phyloP scores from a whole-genome alignment of 2,113 vertebrate genomes.

The Mobula birostris region DNA sequence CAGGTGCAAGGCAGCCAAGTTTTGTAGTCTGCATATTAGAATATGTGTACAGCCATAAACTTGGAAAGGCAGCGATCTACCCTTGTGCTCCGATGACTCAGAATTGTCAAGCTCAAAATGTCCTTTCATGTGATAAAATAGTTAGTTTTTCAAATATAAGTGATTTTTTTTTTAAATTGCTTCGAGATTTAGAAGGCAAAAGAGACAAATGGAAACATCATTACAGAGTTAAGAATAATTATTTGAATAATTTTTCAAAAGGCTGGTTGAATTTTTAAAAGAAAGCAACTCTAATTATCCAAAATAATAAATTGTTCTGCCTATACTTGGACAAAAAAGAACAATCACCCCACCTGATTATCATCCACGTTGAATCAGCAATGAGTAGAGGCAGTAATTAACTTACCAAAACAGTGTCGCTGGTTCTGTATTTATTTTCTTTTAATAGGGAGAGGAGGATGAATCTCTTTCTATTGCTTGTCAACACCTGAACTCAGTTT shows the following conservation, averaged over 20 bases:
- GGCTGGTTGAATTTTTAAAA: neutral
- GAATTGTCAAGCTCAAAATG: neutral
- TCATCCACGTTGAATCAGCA: neutral
- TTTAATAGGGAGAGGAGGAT: neutral
- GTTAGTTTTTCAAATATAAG: too few relatives aligned
- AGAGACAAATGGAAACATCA: too few relatives aligned
- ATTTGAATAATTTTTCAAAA: neutral
- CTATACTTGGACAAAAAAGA: neutral
- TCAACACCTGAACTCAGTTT: neutral
- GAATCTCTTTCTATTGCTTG: neutral
- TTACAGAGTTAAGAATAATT: too few relatives aligned
- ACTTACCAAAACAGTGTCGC: neutral
- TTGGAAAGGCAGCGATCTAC: neutral
- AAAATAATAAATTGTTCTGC: neutral
- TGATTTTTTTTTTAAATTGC: too few relatives aligned
- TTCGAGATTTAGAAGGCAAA: too few relatives aligned
- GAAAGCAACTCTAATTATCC: neutral
- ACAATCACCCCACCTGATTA: neutral
- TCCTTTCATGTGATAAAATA: neutral
- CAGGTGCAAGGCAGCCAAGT: too few relatives aligned
- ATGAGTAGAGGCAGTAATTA: neutral
- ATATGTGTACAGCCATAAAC: neutral
- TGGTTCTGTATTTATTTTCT: neutral
- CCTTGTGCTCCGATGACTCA: neutral
- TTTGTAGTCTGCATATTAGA: too few relatives aligned